phyloP scores from a whole-genome alignment of 2,113 vertebrate genomes.

The Phycodurus eques region DNA sequence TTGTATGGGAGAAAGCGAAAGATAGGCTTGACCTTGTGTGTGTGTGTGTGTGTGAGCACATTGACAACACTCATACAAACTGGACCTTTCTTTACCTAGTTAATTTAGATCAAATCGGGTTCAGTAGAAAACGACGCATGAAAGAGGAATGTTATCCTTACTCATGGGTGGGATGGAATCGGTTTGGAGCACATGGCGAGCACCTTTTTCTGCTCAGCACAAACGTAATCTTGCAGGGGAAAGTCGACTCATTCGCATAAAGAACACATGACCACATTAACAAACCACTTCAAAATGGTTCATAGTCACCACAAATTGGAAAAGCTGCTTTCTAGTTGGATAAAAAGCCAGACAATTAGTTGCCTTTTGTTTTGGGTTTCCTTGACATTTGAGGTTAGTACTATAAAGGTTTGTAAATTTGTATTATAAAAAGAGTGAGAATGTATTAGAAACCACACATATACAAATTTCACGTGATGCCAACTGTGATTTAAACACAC shows the following conservation, averaged over 20 bases:
- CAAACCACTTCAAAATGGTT: slow-evolving; percentile 44
- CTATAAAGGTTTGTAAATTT: background rate
- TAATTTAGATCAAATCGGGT: slow-evolving; percentile 23
- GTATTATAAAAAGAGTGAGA: slow-evolving; percentile 12
- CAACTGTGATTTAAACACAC: slow-evolving; percentile 29
- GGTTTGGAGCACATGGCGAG: slow-evolving; percentile 1
- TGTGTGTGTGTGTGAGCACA: slow-evolving; percentile 19
- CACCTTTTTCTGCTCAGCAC: slow-evolving; percentile 15
- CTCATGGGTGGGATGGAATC: slow-evolving; percentile 18
- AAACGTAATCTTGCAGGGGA: slow-evolving; percentile 19
- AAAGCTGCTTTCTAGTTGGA: slow-evolving; percentile 19
- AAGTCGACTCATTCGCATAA: slow-evolving; percentile 27
- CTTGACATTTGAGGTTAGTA: slow-evolving; percentile 19
- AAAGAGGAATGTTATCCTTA: slow-evolving; percentile 10
- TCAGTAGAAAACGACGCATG: slow-evolving; percentile 1
- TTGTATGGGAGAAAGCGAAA: slow-evolving; percentile 35
- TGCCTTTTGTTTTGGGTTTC: slow-evolving; percentile 7
- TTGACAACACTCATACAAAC: slow-evolving; percentile 24
- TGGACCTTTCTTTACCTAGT: slow-evolving; percentile 27
- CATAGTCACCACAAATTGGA: slow-evolving; percentile 33
- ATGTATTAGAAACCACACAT: slow-evolving; percentile 43
- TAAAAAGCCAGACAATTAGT: slow-evolving; percentile 11
- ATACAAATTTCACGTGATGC: slow-evolving; percentile 39
- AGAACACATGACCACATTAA: slow-evolving; percentile 55
- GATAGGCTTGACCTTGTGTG: slow-evolving; percentile 32